phyloP scores from a whole-genome alignment of 2,888 invertebrate species.

The Microchrysa polita region DNA sequence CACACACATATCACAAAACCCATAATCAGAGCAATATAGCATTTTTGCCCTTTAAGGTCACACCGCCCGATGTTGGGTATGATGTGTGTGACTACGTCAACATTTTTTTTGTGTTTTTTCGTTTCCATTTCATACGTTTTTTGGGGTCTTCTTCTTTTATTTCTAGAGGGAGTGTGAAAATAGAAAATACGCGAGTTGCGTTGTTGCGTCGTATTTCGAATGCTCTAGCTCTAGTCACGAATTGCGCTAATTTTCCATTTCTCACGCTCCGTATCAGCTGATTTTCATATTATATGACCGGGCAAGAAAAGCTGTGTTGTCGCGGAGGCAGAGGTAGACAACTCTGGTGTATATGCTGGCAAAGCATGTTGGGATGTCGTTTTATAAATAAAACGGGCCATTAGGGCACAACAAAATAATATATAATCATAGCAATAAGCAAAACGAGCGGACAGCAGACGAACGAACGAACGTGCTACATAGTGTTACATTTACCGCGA shows the following conservation, averaged over 20 bases:
- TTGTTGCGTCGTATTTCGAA: conserved; percentile 4
- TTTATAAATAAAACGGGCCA: conserved; percentile 30
- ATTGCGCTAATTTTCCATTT: not conserved
- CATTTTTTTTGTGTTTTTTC: not conserved
- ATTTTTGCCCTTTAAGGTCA: conserved; percentile 29
- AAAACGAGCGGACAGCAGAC: not conserved
- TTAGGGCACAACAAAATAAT: conserved; percentile 25
- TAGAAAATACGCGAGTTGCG: conserved; percentile 14
- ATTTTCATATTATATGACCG: conserved; percentile 12
- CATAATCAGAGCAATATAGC: conserved; percentile 23
- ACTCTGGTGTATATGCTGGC: too few relatives aligned
- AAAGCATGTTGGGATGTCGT: conserved; percentile 10
- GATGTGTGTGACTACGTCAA: conserved; percentile 36
- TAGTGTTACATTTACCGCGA: not conserved
- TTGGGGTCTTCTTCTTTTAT: too few relatives aligned
- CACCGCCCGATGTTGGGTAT: conserved; percentile 1
- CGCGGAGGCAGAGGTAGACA: too few relatives aligned
- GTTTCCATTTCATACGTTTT: too few relatives aligned
- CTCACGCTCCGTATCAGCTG: conserved; percentile 21
- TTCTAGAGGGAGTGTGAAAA: too few relatives aligned
- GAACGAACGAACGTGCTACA: too few relatives aligned
- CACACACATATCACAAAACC: not conserved
- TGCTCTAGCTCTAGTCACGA: not conserved
- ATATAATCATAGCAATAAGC: not conserved
- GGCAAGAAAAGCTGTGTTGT: conserved; percentile 2